phyloP scores from a whole-genome alignment of 2,113 vertebrate species.

The Salvelinus namaycush region DNA sequence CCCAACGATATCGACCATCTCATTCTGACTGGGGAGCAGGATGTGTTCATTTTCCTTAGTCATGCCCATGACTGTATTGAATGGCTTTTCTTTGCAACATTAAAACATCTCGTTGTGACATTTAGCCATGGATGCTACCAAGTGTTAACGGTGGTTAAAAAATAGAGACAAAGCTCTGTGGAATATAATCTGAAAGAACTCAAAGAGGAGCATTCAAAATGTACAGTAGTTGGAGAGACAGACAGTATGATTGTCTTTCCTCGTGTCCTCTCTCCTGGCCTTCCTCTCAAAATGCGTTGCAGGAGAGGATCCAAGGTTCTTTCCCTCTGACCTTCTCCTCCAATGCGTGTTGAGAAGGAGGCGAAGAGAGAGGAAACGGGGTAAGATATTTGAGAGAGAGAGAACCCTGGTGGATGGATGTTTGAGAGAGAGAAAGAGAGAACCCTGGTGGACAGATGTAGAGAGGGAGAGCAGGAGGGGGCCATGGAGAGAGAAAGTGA shows the following conservation, averaged over 20 bases:
- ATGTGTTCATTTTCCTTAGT: background rate
- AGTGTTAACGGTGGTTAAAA: background rate
- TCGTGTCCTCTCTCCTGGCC: too few species aligned
- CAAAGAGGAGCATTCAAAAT: too few species aligned
- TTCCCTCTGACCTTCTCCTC: background rate
- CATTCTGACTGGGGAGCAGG: background rate
- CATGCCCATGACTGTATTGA: background rate
- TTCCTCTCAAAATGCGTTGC: background rate
- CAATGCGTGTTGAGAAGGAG: too few species aligned
- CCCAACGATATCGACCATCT: constrained; percentile 3
- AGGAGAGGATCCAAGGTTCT: background rate
- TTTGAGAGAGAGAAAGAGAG: background rate
- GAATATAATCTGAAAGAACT: too few species aligned
- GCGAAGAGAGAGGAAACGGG: too few species aligned
- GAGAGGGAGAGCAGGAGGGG: constrained; percentile 2
- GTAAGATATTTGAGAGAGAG: background rate
- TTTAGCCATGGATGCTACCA: too few species aligned
- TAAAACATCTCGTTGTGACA: too few species aligned
- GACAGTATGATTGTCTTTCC: too few species aligned
- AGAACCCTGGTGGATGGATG: background rate
- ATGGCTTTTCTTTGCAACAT: background rate
- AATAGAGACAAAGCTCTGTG: too few species aligned
- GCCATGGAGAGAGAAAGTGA: background rate
- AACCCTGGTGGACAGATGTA: background rate
- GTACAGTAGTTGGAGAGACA: too few species aligned